Conservation (phyloP, 2,113 vertebrate species). For the Perca fluviatilis region DNA sequence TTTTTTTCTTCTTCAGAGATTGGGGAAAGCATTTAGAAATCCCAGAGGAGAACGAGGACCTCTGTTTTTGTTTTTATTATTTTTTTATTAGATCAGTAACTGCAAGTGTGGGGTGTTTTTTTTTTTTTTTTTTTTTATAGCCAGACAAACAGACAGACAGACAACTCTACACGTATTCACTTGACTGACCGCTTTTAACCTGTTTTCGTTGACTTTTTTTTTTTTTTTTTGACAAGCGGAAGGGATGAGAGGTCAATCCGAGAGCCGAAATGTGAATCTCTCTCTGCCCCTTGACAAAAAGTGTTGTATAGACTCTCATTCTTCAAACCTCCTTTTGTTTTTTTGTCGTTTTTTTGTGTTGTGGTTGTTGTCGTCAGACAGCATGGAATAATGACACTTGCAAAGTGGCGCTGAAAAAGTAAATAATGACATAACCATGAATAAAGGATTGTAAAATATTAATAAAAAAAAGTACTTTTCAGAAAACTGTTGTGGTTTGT, state of each 20-base stretch:
- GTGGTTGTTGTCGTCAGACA: conserved; percentile 74
- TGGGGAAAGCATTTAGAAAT: conserved; percentile 50
- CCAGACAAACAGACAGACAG: conserved; percentile 15
- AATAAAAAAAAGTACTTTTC: conserved; percentile 88
- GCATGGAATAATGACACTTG: conserved; percentile 80
- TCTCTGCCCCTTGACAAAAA: conserved; percentile 58
- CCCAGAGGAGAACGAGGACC: conserved; percentile 36
- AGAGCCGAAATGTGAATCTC: conserved; percentile 81
- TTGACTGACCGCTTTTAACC: conserved; percentile 72
- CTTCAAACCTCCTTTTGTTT: conserved; percentile 48
- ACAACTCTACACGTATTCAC: conserved; percentile 43
- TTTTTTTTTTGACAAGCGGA: conserved; percentile 54
- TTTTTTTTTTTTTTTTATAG: conserved; percentile 64
- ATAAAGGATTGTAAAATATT: conserved; percentile 89
- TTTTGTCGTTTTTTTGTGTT: conserved; percentile 19
- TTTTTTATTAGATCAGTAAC: conserved; percentile 15
- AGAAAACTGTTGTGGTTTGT: conserved; percentile 65
- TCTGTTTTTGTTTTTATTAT: conserved; percentile 9
- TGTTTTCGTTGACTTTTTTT: conserved; percentile 49
- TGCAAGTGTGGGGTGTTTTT: conserved; percentile 50
- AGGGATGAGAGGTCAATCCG: conserved; percentile 60
- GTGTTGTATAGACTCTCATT: conserved; percentile 80
- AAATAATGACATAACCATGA: conserved; percentile 83
- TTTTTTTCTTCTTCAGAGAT: conserved; percentile 1
- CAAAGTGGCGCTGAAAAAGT: conserved; percentile 76